phyloP scores from a whole-genome alignment of 2,113 vertebrate genomes.

The Chaetodon trifascialis region DNA sequence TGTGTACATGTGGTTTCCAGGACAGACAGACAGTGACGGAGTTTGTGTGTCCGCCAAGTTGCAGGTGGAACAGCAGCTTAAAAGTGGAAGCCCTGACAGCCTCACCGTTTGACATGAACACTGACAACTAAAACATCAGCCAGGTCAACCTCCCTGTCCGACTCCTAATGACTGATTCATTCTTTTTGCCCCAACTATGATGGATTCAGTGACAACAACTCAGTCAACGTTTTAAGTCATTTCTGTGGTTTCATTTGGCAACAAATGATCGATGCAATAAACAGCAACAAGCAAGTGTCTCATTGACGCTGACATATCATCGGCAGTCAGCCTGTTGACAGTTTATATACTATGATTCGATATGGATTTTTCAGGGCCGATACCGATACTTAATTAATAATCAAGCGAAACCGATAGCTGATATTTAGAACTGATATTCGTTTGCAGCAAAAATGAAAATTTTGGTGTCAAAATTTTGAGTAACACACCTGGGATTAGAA shows the following conservation, averaged over 20 bases:
- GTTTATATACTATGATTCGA: too few species aligned
- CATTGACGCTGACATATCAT: background rate
- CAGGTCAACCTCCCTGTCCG: background rate
- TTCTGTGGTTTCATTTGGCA: background rate
- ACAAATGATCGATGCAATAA: background rate
- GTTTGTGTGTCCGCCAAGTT: background rate
- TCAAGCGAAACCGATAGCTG: too few species aligned
- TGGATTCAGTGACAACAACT: background rate
- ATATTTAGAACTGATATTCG: too few species aligned
- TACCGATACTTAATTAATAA: too few species aligned
- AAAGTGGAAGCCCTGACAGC: background rate
- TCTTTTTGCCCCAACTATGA: rapidly evolving
- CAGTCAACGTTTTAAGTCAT: background rate
- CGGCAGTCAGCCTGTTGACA: background rate
- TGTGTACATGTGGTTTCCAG: background rate
- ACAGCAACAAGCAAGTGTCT: background rate
- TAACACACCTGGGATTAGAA: too few species aligned
- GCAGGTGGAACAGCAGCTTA: background rate
- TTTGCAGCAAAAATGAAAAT: too few species aligned
- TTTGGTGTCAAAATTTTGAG: too few species aligned
- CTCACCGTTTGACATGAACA: background rate
- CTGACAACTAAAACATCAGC: background rate
- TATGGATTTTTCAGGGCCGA: too few species aligned
- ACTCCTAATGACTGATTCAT: background rate
- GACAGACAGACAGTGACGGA: background rate